phyloP scores from a whole-genome alignment of 2,888 invertebrate species.

The Dryobota labecula region DNA sequence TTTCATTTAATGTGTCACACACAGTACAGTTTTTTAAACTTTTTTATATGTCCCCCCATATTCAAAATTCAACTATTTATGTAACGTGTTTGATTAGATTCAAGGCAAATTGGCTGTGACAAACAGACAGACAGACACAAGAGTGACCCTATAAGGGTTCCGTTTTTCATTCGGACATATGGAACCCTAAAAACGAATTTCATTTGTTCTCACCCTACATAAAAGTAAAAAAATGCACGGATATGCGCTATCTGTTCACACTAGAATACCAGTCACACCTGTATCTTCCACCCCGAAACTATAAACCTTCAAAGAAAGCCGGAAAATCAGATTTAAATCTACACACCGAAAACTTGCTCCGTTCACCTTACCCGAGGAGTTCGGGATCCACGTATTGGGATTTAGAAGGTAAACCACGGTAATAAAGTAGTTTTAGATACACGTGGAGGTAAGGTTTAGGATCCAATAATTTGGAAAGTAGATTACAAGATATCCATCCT shows the following conservation, averaged over 20 bases:
- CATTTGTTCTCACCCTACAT: background rate
- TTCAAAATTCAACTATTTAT: too few species aligned
- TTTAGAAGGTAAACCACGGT: slow-evolving; percentile 40
- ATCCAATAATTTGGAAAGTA: slow-evolving; percentile 50
- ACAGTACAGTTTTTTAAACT: too few species aligned
- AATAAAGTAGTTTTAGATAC: slow-evolving; percentile 46
- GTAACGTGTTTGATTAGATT: too few species aligned
- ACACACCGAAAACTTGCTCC: slow-evolving; percentile 42
- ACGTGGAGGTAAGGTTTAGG: slow-evolving; percentile 18
- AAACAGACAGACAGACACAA: too few species aligned
- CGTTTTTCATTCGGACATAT: too few species aligned
- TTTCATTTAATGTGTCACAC: too few species aligned
- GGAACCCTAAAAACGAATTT: background rate
- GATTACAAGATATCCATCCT: slow-evolving; percentile 48
- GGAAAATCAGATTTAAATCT: slow-evolving; percentile 62
- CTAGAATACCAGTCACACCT: slow-evolving; percentile 5
- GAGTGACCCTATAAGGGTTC: too few species aligned
- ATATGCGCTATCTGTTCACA: background rate
- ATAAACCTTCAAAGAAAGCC: slow-evolving; percentile 53
- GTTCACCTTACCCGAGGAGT: slow-evolving; percentile 30
- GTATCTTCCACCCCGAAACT: slow-evolving; percentile 28
- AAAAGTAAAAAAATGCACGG: too few species aligned
- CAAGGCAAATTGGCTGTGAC: too few species aligned
- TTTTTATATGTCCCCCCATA: too few species aligned
- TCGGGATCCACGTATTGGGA: slow-evolving; percentile 45